Conservation (phyloP, 2,888 invertebrate genomes). For the Plutella xylostella region DNA sequence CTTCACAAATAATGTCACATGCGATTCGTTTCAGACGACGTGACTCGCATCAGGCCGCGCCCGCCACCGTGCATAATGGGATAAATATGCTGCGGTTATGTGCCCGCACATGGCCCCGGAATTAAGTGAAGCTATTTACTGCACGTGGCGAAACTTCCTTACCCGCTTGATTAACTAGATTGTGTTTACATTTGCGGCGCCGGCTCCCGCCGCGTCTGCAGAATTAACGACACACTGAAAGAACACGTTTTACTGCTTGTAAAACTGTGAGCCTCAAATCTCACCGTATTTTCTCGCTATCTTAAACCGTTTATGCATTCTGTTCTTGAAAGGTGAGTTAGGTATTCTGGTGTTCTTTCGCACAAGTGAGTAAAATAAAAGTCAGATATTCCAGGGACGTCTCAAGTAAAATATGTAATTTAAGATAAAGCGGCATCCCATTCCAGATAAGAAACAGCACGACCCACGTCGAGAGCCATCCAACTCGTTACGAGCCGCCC, state of each 20-base stretch:
- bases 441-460: constrained; percentile 65
- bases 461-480: constrained; percentile 64
- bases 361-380: constrained; percentile 24
- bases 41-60: constrained; percentile 64
- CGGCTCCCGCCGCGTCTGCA: constrained; percentile 3
- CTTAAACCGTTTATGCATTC: not conserved
- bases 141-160: constrained; percentile 53
- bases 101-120: constrained; percentile 63
- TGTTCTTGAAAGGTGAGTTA: not conserved
- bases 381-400: constrained; percentile 47
- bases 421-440: constrained; percentile 67
- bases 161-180: constrained; percentile 54
- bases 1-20: constrained; percentile 72
- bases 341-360: not conserved
- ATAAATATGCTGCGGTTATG: constrained; percentile 67
- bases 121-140: constrained; percentile 64
- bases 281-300: not conserved
- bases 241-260: constrained; percentile 16
- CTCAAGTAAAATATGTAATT: constrained; percentile 68
- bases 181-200: constrained; percentile 36
- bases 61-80: constrained; percentile 65
- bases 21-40: constrained; percentile 68
- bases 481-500: constrained; percentile 67
- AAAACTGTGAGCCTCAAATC: constrained; percentile 6
- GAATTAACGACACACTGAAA: constrained; percentile 24